Evolutionary conservation across 2,797 vertebrate genomes (phyloP).

Genomic region (Chrysocyon brachyurus): DNA sequence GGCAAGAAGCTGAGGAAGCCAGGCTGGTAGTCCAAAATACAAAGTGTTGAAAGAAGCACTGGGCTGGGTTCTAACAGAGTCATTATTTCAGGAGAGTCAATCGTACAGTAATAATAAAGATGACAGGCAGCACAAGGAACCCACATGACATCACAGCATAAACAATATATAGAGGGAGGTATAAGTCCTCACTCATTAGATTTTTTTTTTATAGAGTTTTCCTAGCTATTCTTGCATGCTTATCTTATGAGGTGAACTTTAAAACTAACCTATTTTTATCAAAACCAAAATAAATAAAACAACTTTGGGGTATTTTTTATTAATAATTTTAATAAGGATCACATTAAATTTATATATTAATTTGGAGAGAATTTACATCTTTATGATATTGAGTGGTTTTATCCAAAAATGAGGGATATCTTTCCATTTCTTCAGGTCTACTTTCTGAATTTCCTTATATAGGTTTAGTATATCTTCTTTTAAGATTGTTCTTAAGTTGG

Average conservation of each 20-base stretch:
- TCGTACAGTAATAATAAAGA: neutral
- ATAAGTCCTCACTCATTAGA: slow-evolving; percentile 4
- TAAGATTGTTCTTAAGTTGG: neutral
- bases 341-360: slow-evolving; percentile 26
- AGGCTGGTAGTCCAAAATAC: neutral
- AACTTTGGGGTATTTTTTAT: slow-evolving; percentile 26
- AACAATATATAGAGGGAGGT: neutral
- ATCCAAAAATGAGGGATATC: neutral
- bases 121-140: neutral
- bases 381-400: neutral
- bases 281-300: neutral
- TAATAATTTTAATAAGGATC: neutral
- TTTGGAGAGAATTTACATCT: neutral
- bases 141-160: neutral
- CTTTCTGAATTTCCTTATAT: neutral
- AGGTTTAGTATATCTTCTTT: neutral
- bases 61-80: neutral
- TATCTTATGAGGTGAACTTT: neutral
- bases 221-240: neutral
- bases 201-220: slow-evolving; percentile 35
- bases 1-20: neutral
- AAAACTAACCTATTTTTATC: neutral
- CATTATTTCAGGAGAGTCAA: neutral
- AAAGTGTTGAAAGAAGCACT: neutral
- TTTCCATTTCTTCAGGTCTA: neutral